phyloP scores from a whole-genome alignment of 2,113 vertebrate species.

The Mixornis gularis region DNA sequence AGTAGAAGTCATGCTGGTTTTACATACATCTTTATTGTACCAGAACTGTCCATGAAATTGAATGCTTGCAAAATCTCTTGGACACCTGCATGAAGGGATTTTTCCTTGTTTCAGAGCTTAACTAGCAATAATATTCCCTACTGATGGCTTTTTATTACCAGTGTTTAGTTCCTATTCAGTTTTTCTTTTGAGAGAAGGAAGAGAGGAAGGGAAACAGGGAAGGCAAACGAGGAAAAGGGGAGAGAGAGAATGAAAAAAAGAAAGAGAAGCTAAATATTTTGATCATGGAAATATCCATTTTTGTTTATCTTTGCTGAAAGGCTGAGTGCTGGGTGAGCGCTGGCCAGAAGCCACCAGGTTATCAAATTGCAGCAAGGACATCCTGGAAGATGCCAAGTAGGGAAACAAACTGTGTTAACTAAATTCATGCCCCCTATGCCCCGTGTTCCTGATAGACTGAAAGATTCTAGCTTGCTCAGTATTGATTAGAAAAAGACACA shows the following conservation, averaged over 20 bases:
- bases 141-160: neutral
- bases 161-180: neutral
- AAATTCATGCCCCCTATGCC: neutral
- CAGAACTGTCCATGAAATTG: neutral
- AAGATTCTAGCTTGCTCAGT: neutral
- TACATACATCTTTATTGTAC: neutral
- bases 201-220: too few relatives aligned
- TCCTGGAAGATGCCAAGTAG: neutral
- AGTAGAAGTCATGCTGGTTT: neutral
- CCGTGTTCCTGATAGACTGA: neutral
- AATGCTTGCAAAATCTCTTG: neutral
- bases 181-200: neutral
- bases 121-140: neutral
- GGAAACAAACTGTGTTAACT: neutral
- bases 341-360: neutral
- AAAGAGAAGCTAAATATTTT: neutral
- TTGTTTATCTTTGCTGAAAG: neutral
- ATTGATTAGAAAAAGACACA: neutral
- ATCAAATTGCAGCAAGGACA: neutral
- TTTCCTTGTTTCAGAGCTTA: neutral
- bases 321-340: neutral
- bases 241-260: neutral
- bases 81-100: neutral
- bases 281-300: neutral
- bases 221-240: accelerated